These are phyloP conservation scores for Agrilus planipennis DNA, from an alignment of 1,140 invertebrate species.

Conservation along the genomic window DNA sequence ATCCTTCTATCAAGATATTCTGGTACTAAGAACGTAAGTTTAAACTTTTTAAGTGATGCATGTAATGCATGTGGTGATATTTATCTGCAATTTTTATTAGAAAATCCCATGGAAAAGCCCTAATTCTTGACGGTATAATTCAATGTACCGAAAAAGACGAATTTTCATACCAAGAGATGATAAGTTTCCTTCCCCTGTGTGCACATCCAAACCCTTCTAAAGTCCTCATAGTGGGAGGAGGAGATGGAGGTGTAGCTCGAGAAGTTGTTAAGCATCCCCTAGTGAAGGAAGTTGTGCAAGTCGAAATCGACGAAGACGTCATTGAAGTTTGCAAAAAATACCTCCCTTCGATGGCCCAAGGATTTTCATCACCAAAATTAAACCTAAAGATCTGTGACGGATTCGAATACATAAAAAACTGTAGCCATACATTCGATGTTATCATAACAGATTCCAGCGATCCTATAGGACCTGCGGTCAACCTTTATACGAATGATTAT, in stretches of 20 bases:
- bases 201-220: conserved; percentile 83
- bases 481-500: conserved; percentile 71
- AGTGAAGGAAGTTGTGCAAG: conserved; percentile 78
- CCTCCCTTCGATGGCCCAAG: conserved; percentile 81
- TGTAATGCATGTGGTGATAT: not conserved
- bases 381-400: conserved; percentile 83
- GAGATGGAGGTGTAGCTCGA: conserved; percentile 91
- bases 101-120: conserved; percentile 72
- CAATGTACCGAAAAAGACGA: conserved; percentile 96
- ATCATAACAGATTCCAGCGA: conserved; percentile 98
- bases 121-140: conserved; percentile 93
- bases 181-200: conserved; percentile 85
- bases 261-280: conserved; percentile 88
- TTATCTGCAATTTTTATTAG: conserved; percentile 36
- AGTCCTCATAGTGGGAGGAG: conserved; percentile 93
- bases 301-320: conserved; percentile 90
- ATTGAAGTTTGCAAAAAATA: conserved; percentile 85
- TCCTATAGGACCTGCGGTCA: conserved; percentile 73
- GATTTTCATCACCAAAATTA: conserved; percentile 75
- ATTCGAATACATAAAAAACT: conserved; percentile 86
- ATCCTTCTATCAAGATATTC: conserved; percentile 82
- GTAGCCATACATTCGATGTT: conserved; percentile 82
- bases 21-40: conserved; percentile 79
- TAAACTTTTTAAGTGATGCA: not conserved
- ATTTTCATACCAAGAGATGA: conserved; percentile 98